A percentile compares a stretch with the other conserved stretches of the same genome.
Evolutionary conservation across 2,113 vertebrate genomes (phyloP).

Genomic region (Passer domesticus): DNA sequence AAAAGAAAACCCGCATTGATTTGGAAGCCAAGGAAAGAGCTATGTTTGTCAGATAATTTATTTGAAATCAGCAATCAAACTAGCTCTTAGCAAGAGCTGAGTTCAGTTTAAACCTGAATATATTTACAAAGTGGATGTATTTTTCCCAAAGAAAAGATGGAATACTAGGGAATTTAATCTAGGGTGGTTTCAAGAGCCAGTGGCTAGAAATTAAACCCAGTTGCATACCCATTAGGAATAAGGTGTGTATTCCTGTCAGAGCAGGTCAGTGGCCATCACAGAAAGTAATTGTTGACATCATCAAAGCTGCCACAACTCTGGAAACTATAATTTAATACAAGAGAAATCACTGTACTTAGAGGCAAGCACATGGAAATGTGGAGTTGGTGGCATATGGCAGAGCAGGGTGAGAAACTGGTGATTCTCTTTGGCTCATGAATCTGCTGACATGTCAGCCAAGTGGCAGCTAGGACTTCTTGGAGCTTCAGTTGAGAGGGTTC

Average conservation of each 20-base stretch:
- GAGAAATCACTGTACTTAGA: not conserved
- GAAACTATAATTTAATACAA: not conserved
- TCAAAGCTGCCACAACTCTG: not conserved
- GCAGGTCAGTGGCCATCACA: not conserved
- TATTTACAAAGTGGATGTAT: not conserved
- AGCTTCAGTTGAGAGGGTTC: not conserved
- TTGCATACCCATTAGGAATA: not conserved
- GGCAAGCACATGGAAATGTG: not conserved
- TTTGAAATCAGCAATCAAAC: not conserved
- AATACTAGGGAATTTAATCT: not conserved
- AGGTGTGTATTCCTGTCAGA: not conserved
- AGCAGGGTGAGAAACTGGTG: not conserved
- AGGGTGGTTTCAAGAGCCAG: not conserved
- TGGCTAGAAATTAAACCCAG: not conserved
- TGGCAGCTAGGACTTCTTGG: not conserved
- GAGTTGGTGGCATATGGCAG: rapidly evolving
- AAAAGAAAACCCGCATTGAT: not conserved
- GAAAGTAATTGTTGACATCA: not conserved
- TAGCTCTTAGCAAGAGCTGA: not conserved
- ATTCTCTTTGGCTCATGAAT: not conserved
- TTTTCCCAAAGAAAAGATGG: not conserved
- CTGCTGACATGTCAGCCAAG: not conserved
- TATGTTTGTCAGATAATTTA: not conserved
- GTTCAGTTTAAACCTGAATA: not conserved
- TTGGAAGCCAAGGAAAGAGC: not conserved